Conservation (phyloP, 1,140 invertebrate species). For the Euwallacea fornicatus region DNA sequence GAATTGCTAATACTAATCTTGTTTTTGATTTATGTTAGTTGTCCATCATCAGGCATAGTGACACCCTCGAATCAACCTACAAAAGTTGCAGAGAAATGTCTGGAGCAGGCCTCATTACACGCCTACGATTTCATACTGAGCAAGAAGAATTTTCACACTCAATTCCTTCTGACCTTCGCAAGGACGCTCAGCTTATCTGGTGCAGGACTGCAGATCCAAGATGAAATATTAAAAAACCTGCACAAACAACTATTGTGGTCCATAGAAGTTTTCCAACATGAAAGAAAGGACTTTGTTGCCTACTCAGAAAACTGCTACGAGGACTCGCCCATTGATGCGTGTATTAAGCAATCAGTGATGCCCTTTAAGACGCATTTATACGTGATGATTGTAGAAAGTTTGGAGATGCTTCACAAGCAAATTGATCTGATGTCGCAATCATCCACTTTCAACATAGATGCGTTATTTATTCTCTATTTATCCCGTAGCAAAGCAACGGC, state of each 20-base stretch:
- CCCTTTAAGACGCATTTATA: constrained; percentile 5
- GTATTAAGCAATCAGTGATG: constrained; percentile 14
- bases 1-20: too few species aligned
- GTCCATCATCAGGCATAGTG: too few species aligned
- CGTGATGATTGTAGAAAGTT: constrained; percentile 9
- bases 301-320: constrained; percentile 9
- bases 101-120: constrained; percentile 6
- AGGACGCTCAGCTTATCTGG: constrained; percentile 2
- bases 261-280: constrained; percentile 13
- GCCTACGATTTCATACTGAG: constrained; percentile 2
- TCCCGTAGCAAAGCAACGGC: not conserved
- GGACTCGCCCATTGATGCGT: not conserved
- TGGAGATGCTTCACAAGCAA: constrained; percentile 11
- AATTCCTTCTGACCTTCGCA: constrained; percentile 15
- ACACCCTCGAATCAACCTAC: too few species aligned
- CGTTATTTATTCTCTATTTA: constrained; percentile 22
- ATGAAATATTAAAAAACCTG: constrained; percentile 7
- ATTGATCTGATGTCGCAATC: not conserved
- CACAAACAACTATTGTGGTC: constrained; percentile 17
- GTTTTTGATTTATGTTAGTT: too few species aligned
- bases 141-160: not conserved
- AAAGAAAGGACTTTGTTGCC: constrained; percentile 8
- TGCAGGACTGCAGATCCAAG: constrained; percentile 9
- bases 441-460: constrained; percentile 12
- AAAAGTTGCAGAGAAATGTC: not conserved